Evolutionary conservation across 2,113 vertebrate genomes (phyloP).

Genomic region (Hemicordylus capensis): DNA sequence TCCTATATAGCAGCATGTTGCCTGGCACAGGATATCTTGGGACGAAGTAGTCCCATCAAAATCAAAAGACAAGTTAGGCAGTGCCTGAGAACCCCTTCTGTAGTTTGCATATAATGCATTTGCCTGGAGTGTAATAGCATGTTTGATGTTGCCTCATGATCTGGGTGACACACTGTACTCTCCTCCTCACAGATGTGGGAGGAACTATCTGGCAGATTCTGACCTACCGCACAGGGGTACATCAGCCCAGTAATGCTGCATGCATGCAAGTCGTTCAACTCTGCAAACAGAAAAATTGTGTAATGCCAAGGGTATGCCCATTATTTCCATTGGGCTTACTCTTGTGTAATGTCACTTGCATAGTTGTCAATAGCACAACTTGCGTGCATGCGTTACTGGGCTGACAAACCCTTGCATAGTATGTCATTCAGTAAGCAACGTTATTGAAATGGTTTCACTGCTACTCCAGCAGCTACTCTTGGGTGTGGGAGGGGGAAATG

Average conservation of each 20-base stretch:
- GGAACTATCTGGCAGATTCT: neutral
- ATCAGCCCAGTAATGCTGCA: neutral
- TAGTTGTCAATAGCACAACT: too few species aligned
- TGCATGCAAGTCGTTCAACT: neutral
- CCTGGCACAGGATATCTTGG: neutral
- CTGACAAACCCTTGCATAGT: too few species aligned
- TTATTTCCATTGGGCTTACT: too few species aligned
- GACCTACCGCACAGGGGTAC: too few species aligned
- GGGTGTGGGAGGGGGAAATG: slow-evolving; percentile 7
- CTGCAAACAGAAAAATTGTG: too few species aligned
- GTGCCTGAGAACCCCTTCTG: neutral
- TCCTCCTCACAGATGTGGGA: neutral
- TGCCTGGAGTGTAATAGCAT: neutral
- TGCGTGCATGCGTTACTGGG: too few species aligned
- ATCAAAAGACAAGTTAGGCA: neutral
- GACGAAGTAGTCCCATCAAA: too few species aligned
- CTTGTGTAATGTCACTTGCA: too few species aligned
- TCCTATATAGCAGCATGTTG: neutral
- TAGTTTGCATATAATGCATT: neutral
- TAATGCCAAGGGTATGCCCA: too few species aligned
- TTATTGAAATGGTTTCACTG: neutral
- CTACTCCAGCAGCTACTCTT: too few species aligned
- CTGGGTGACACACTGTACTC: neutral
- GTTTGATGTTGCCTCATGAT: neutral
- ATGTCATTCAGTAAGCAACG: neutral